Conservation (phyloP, 2,113 vertebrate species). For the Melanotaenia duboulayi region DNA sequence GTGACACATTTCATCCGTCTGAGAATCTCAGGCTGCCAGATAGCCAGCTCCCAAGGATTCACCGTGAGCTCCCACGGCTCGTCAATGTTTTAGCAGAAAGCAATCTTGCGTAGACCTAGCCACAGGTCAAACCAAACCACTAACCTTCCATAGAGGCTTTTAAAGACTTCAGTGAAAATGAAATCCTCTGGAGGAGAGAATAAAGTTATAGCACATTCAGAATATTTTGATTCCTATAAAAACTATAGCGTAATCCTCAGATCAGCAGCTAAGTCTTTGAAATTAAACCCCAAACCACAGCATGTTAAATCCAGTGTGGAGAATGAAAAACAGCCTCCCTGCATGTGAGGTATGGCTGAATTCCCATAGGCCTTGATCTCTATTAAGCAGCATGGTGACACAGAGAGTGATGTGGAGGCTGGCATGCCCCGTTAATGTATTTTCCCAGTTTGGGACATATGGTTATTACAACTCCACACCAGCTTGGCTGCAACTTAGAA, state of each 20-base stretch:
- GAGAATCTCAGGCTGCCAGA: slow-evolving; percentile 71
- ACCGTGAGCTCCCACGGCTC: slow-evolving; percentile 60
- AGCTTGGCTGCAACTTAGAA: slow-evolving; percentile 48
- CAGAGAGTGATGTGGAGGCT: slow-evolving; percentile 37
- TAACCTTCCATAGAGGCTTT: slow-evolving; percentile 71
- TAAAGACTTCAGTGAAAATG: slow-evolving; percentile 70
- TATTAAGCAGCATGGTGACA: slow-evolving; percentile 55
- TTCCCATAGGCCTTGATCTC: slow-evolving; percentile 50
- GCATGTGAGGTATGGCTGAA: slow-evolving; percentile 53
- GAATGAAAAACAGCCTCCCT: slow-evolving; percentile 23
- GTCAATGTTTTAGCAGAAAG: slow-evolving; percentile 77
- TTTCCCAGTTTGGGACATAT: slow-evolving; percentile 68
- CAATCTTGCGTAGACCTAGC: slow-evolving; percentile 66
- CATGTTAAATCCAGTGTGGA: slow-evolving; percentile 7
- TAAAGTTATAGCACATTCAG: slow-evolving; percentile 37
- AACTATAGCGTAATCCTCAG: slow-evolving; percentile 2
- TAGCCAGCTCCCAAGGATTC: slow-evolving; percentile 64
- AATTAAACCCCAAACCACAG: background rate
- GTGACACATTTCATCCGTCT: slow-evolving; percentile 80
- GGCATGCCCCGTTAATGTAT: slow-evolving; percentile 50
- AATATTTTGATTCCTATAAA: slow-evolving; percentile 29
- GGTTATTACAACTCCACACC: slow-evolving; percentile 55
- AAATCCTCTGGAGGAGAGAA: slow-evolving; percentile 54
- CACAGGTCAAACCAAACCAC: slow-evolving; percentile 76
- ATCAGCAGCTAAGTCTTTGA: slow-evolving; percentile 4